Base-by-base conservation (phyloP, 2,888 invertebrate species). In the Agelastica alni region DNA sequence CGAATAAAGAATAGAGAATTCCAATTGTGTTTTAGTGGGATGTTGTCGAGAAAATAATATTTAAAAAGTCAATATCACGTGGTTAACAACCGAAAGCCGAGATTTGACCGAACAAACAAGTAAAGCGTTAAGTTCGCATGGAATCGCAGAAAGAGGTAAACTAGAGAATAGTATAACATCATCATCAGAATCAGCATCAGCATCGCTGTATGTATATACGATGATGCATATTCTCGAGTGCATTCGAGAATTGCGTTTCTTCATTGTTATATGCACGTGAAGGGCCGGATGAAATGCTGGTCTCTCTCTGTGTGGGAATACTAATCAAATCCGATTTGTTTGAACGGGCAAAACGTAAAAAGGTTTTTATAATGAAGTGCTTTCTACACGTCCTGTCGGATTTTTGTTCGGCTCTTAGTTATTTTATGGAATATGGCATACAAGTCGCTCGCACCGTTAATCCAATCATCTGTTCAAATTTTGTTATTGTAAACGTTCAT, bases 291-390 rank as follows among this genome's bases (percentile, higher is more conserved):
- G 62, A 59, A 62, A 59, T 45, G 59, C 53, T 53, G 58, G 51
- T 46, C 51, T 55, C 54, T 58, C 54, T 44, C 42, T 54, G 53
- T 49, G 65, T 62, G 68, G 67, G 67, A 64, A 67, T 68, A 71
- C 72, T 72, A 72, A 72, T 72, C 72, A 71, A 72, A 72, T 72
- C 70, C 68, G 70, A 71, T 72, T 72, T 71, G 71, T 72, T 71
- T 70, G 72, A 71, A 72, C 70, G 70, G 71, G 66, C 66, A 68
- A 68, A 71, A 69, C 65, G 70, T 68, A 71, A 71, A 71, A 72
- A 71, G 71, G 70, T 71, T 72, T 72, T 70, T 66, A 70, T 72
- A 72, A 72, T 72, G 71, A 72, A 72, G 72, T 71, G 70, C 72
- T 72, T 71, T 71, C 70, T 69, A 56, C 67, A 66, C 69, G 70